A percentile compares a stretch with the other conserved stretches of the same genome.
These are phyloP conservation scores for Lepidurus apus DNA, from an alignment of 1,140 invertebrate genomes.

Conservation along the genomic window DNA sequence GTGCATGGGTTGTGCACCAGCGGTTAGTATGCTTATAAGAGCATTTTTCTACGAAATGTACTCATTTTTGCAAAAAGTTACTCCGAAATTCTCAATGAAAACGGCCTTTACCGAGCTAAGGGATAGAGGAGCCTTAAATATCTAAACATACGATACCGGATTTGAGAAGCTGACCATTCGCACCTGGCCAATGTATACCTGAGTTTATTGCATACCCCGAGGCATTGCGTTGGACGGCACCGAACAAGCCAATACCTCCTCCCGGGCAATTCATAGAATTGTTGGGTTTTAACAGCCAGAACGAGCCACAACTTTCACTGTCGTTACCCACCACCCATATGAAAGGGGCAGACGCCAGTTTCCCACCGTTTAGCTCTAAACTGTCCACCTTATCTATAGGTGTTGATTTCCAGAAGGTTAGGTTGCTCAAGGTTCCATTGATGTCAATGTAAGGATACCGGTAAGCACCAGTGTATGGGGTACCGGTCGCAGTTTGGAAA, in stretches of 20 bases:
- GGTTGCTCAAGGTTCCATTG: neutral
- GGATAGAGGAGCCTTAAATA: no score
- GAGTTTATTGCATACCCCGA: neutral
- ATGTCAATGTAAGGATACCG: neutral
- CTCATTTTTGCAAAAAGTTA: no score
- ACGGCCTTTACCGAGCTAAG: no score
- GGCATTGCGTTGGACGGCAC: neutral
- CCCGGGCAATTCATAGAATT: neutral
- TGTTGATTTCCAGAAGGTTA: neutral
- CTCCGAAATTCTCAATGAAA: no score
- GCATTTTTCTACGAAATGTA: no score
- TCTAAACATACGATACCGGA: no score
- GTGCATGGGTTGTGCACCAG: no score
- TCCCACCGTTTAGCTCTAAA: neutral
- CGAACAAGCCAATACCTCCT: neutral
- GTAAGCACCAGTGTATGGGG: neutral
- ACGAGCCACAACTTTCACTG: neutral
- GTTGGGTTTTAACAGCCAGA: neutral
- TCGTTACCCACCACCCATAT: neutral
- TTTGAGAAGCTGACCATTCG: no score
- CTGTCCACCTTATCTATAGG: neutral
- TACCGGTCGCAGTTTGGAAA: neutral
- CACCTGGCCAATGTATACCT: neutral
- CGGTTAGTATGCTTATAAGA: no score
- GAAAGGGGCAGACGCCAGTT: neutral